Conservation (phyloP, 2,888 invertebrate genomes). For the Liodrosophila aerea region DNA sequence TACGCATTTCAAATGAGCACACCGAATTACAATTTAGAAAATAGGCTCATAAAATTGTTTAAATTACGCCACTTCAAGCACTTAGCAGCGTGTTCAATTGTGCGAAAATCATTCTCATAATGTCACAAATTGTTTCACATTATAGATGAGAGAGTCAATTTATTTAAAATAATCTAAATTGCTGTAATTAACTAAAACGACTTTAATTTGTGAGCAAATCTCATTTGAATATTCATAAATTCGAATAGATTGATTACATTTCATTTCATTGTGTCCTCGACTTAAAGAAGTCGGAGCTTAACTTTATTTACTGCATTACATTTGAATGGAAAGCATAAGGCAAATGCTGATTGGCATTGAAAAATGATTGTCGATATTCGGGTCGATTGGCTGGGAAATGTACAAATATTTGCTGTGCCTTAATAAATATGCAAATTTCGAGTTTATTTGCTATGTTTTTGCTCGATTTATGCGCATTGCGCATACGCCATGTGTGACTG, state of each 20-base stretch:
- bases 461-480: conserved; percentile 13
- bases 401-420: conserved; percentile 31
- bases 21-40: background rate
- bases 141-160: background rate
- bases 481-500: conserved; percentile 27
- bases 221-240: background rate
- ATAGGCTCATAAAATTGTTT: conserved; percentile 16
- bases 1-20: conserved; percentile 19
- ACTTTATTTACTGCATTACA: conserved; percentile 12
- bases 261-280: too few species aligned
- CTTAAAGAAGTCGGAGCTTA: background rate
- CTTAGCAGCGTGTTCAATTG: conserved; percentile 6
- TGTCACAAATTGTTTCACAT: conserved; percentile 2
- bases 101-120: background rate
- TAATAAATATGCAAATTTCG: conserved; percentile 43
- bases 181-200: background rate
- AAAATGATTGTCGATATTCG: conserved; percentile 50
- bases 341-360: conserved; percentile 59
- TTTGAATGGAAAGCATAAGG: conserved; percentile 8
- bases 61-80: conserved; percentile 4
- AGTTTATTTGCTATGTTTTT: conserved; percentile 1
- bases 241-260: background rate
- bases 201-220: background rate
- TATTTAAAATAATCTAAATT: background rate
- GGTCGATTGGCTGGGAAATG: conserved; percentile 18